Percentiles rank a stretch among this genome's conserved stretches.
Conservation (phyloP, 2,113 vertebrate species). For the Seriola aureovittata region DNA sequence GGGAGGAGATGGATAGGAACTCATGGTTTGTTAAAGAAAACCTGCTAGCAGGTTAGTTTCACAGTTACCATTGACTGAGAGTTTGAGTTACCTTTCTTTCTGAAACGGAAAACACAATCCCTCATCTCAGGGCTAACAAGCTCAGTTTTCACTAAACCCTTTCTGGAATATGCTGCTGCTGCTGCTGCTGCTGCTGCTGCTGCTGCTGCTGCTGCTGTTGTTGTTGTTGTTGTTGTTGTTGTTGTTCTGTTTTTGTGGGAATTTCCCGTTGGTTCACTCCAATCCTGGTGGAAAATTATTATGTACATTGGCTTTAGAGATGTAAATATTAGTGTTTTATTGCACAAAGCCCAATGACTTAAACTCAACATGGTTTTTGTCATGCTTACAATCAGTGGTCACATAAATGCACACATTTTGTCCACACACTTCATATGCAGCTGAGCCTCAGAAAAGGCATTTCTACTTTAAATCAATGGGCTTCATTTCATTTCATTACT, state of each 20-base stretch:
- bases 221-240: not conserved
- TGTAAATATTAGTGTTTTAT: conserved; percentile 10
- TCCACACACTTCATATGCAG: not conserved
- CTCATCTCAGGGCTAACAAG: not conserved
- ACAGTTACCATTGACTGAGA: too few species aligned
- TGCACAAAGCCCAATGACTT: conserved; percentile 6
- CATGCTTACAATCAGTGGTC: not conserved
- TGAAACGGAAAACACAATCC: not conserved
- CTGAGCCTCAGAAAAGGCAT: not conserved
- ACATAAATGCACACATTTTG: not conserved
- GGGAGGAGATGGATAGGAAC: too few species aligned
- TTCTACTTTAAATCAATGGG: not conserved
- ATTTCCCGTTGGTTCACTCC: not conserved
- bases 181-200: not conserved
- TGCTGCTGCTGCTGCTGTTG: not conserved
- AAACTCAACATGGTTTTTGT: not conserved
- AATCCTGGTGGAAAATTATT: conserved; percentile 17
- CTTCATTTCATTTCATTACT: conserved; percentile 18
- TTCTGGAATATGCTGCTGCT: not conserved
- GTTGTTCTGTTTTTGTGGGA: not conserved
- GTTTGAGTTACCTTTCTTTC: not conserved
- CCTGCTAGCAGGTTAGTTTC: too few species aligned
- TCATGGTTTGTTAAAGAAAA: too few species aligned
- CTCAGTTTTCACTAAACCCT: not conserved
- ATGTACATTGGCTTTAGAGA: conserved; percentile 1